Conservation (phyloP, 2,797 vertebrate species). For the Squalus acanthias region DNA sequence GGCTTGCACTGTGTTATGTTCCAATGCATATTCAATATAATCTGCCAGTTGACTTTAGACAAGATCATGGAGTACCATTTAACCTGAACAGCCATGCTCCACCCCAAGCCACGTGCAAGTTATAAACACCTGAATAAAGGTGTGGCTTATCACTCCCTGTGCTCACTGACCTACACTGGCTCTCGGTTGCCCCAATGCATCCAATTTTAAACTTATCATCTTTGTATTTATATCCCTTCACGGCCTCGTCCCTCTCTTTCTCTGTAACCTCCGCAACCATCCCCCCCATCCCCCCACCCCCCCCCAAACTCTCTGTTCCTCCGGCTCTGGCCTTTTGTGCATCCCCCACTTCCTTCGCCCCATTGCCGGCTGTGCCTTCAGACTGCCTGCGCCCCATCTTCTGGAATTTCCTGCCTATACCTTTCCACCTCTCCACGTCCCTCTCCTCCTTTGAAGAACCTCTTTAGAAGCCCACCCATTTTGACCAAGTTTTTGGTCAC, state of each 20-base stretch:
- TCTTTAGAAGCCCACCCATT: not conserved
- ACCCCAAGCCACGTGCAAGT: not conserved
- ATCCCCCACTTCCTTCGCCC: too few species aligned
- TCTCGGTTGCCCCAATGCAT: not conserved
- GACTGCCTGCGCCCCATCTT: not conserved
- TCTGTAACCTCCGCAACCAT: not conserved
- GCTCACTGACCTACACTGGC: not conserved
- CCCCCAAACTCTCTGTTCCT: not conserved
- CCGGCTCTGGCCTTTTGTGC: too few species aligned
- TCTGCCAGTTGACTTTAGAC: not conserved
- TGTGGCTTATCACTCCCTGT: too few species aligned
- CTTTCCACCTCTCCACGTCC: not conserved
- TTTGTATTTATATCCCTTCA: not conserved
- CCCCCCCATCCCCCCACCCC: too few species aligned
- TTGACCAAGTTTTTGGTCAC: not conserved
- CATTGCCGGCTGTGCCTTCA: not conserved
- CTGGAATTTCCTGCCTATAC: not conserved
- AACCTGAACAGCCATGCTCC: not conserved
- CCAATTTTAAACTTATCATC: not conserved
- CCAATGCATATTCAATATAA: not conserved
- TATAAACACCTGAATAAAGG: not conserved
- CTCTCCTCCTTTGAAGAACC: not conserved
- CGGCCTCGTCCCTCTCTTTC: not conserved
- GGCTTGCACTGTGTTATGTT: not conserved
- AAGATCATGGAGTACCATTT: not conserved